Percentiles rank a stretch among this genome's conserved stretches.
phyloP scores from a whole-genome alignment of 2,888 invertebrate genomes.

The Pristionchus arcanus region DNA sequence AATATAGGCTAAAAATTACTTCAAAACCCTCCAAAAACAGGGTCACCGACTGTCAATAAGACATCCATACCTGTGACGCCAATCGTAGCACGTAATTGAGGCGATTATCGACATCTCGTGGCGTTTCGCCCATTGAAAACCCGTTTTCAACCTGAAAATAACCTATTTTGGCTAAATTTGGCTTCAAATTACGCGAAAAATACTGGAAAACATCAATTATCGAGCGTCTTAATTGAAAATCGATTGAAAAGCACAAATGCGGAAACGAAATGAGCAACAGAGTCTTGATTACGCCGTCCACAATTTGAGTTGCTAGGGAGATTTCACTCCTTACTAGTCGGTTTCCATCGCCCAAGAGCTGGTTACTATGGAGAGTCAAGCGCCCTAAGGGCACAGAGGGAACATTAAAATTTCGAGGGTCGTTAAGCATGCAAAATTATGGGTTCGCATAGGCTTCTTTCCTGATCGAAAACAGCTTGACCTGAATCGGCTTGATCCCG shows the following conservation, averaged over 20 bases:
- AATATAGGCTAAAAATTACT: background rate
- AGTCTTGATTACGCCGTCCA: background rate
- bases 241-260: background rate
- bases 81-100: conserved; percentile 63
- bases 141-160: background rate
- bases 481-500: background rate
- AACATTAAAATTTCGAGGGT: background rate
- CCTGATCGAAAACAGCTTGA: background rate
- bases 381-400: background rate
- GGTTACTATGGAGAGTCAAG: conserved; percentile 16
- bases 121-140: conserved; percentile 47
- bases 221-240: background rate
- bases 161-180: background rate
- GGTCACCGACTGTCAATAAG: background rate
- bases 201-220: background rate
- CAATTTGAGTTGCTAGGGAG: conserved; percentile 28
- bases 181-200: background rate
- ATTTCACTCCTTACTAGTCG: background rate
- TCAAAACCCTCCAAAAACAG: background rate
- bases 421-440: background rate
- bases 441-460: background rate
- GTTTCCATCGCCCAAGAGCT: background rate
- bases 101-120: conserved; percentile 53
- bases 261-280: background rate
- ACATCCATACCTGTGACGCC: conserved; percentile 64